Base-by-base conservation (phyloP, 2,797 vertebrate species). In the Neostethus bicornis region DNA sequence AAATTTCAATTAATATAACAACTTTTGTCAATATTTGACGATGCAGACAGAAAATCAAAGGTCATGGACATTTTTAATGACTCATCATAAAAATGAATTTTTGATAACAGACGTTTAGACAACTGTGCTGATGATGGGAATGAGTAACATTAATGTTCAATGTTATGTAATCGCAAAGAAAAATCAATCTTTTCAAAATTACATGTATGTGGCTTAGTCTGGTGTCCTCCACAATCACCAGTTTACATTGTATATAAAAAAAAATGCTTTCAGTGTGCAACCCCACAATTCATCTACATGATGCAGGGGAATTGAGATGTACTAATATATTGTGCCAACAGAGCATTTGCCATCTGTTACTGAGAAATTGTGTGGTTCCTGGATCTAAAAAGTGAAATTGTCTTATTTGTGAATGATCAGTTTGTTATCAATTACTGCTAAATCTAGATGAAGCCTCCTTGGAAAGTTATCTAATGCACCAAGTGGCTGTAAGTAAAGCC, bases 331-430 rank as follows among this genome's bases (percentile, higher is more conserved):
- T 57, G 16, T 34, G 54, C 49, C 37, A 16, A 38, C 7, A 23
- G 5, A 32, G 53, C 37, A 10, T 57, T 48, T 48, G 24, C 43
- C 8, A n/a, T 29, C 31, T 63, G 48, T 58, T 35, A n/a, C 5
- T 43, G 39, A 35, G 48, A 46, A 51, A 34, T 4, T 47, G 16
- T 32, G 23, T 21, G 31, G 5, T 10, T 16, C 31, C 49, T 43
- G 20, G 28, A 26, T 53, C 42, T 41, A 35, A 47, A 13, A 61
- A 10, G 9, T n/a, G 32, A 31, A 38, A 28, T 44, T 16, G 37
- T 38, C 39, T 29, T 23, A 17, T 44, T 52, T 49, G 23, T 26
- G 13, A 35, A 39, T 47, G 28, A 57, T 47, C 13, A 3, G 25
- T 32, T 23, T 34, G n/a, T 26, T 50, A 13, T 49, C 43, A 12